A percentile compares a stretch with the other conserved stretches of the same genome.
phyloP scores from a whole-genome alignment of 2,888 invertebrate species.

The Lasioglossum villosulum region DNA sequence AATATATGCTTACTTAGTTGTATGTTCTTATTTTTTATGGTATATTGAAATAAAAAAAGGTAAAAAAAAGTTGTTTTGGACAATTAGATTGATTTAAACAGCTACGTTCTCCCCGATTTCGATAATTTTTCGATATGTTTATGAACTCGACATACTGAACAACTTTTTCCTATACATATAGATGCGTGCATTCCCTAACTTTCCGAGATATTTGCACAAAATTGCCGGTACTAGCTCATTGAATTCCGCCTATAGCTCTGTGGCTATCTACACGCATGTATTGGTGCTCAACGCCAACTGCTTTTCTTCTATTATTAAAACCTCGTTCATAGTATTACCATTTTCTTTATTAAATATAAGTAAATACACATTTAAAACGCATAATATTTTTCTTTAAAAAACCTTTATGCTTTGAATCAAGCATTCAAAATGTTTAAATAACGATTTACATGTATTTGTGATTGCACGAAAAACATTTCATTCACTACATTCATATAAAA shows the following conservation, averaged over 20 bases:
- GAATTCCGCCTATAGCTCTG: too few relatives aligned
- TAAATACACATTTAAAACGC: slow-evolving; percentile 63
- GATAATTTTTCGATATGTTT: too few relatives aligned
- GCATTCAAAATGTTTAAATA: slow-evolving; percentile 33
- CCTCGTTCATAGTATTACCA: slow-evolving; percentile 16
- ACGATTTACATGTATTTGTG: slow-evolving; percentile 40
- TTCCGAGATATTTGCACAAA: too few relatives aligned
- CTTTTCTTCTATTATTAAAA: background rate
- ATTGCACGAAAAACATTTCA: slow-evolving; percentile 37
- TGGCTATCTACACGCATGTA: too few relatives aligned
- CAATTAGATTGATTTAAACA: background rate
- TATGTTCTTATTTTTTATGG: slow-evolving; percentile 63
- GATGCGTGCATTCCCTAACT: too few relatives aligned
- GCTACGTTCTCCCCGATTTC: background rate
- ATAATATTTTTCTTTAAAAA: slow-evolving; percentile 41
- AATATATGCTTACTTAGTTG: slow-evolving; percentile 55
- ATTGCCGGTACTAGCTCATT: too few relatives aligned
- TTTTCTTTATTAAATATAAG: slow-evolving; percentile 65
- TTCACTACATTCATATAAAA: slow-evolving; percentile 43
- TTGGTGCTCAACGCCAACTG: too few relatives aligned
- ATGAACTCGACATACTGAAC: too few relatives aligned
- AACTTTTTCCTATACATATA: too few relatives aligned
- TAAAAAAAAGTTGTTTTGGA: too few relatives aligned
- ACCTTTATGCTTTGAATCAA: slow-evolving; percentile 26
- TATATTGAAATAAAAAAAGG: slow-evolving; percentile 62